Evolutionary conservation across 2,113 vertebrate genomes (phyloP).

Genomic region (Pseudopipra pipra): DNA sequence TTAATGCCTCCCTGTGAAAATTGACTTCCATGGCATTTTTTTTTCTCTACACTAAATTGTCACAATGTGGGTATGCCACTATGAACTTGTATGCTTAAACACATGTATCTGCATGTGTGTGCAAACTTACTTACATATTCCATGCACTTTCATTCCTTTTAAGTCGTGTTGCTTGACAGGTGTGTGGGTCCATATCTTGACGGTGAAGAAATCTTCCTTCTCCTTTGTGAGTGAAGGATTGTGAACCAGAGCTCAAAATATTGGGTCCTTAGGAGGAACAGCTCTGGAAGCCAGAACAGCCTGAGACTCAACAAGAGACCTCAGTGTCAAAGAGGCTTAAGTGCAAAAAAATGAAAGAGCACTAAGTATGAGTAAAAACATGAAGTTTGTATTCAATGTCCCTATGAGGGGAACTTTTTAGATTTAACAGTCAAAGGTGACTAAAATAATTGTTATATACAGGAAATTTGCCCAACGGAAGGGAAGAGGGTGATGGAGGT

Average conservation of each 20-base stretch:
- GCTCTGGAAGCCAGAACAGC: not conserved
- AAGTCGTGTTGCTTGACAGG: not conserved
- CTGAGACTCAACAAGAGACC: not conserved
- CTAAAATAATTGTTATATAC: not conserved
- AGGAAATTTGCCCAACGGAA: not conserved
- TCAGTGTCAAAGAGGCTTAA: not conserved
- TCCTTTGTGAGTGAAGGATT: not conserved
- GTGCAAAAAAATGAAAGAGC: not conserved
- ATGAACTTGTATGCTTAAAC: not conserved
- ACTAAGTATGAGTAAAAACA: not conserved
- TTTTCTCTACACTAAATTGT: not conserved
- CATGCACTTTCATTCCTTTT: not conserved
- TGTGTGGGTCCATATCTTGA: not conserved
- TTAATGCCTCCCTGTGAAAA: not conserved
- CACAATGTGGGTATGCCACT: not conserved
- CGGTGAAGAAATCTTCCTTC: not conserved
- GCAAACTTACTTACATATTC: not conserved
- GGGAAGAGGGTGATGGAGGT: not conserved
- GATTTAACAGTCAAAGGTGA: not conserved
- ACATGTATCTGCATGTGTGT: not conserved
- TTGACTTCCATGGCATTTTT: accelerated
- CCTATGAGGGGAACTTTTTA: not conserved
- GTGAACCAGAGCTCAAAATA: not conserved
- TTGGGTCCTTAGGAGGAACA: not conserved
- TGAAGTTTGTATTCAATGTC: not conserved